Conservation (phyloP, 2,113 vertebrate genomes). For the Onychorhynchus coronatus region DNA sequence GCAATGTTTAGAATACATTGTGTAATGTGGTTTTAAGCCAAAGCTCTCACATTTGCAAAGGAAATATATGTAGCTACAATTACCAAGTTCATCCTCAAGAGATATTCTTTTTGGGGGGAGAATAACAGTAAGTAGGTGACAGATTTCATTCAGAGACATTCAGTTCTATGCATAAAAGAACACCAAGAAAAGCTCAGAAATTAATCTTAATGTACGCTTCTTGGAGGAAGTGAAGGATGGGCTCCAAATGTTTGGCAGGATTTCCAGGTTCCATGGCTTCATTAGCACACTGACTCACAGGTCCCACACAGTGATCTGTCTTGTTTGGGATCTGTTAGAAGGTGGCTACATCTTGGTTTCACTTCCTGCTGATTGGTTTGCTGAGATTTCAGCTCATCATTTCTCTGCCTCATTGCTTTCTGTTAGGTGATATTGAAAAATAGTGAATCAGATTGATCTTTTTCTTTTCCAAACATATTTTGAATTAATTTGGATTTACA, state of each 20-base stretch:
- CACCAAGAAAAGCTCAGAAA: neutral
- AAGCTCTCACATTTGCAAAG: neutral
- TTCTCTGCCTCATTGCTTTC: neutral
- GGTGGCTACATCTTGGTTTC: neutral
- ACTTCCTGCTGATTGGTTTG: neutral
- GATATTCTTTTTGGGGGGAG: neutral
- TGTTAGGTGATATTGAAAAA: neutral
- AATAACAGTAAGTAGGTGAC: neutral
- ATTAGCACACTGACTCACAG: neutral
- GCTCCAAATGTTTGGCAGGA: neutral
- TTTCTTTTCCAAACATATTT: neutral
- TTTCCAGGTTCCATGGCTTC: neutral
- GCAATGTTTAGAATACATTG: neutral
- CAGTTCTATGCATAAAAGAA: neutral
- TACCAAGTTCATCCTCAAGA: neutral
- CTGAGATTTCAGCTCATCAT: constrained; percentile 2
- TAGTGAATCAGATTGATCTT: neutral
- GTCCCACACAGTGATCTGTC: neutral
- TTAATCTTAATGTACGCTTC: neutral
- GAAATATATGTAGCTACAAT: neutral
- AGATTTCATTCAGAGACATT: neutral
- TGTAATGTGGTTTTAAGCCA: neutral
- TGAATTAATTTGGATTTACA: constrained; percentile 11
- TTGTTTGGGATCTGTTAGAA: neutral
- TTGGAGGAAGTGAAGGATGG: neutral